Percentiles rank a stretch among this genome's conserved stretches.
Evolutionary conservation across 2,113 vertebrate genomes (phyloP).

Genomic region (Myotis davidii): DNA sequence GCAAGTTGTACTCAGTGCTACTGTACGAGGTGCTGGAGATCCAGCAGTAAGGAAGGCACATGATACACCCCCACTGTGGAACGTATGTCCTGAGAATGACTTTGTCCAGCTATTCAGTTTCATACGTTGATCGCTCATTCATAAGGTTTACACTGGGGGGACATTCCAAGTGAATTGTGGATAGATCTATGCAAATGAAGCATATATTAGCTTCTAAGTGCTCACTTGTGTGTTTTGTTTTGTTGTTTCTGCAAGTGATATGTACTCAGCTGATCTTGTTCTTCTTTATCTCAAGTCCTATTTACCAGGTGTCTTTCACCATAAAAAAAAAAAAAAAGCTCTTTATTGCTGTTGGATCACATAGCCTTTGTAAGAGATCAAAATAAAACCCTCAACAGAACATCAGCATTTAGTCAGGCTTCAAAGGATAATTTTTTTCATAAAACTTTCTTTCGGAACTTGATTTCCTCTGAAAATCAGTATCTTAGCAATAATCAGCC

Average conservation of each 20-base stretch:
- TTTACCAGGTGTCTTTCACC: conserved; percentile 25
- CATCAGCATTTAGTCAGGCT: neutral
- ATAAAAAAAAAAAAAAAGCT: neutral
- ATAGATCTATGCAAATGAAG: neutral
- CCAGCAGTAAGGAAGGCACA: neutral
- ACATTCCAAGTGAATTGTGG: neutral
- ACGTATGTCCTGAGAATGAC: neutral
- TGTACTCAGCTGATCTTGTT: neutral
- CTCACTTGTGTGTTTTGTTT: conserved; percentile 45
- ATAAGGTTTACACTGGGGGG: neutral
- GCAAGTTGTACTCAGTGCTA: too few relatives aligned
- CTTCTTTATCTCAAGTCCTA: neutral
- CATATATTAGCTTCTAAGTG: neutral
- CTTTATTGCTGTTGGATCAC: neutral
- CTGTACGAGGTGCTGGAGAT: neutral
- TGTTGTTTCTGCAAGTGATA: neutral
- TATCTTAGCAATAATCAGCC: neutral
- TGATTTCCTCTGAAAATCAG: neutral
- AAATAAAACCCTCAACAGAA: conserved; percentile 43
- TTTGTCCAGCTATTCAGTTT: neutral
- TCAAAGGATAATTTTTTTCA: neutral
- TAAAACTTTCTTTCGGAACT: neutral
- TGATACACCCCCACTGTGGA: accelerated
- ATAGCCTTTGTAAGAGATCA: neutral
- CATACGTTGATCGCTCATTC: neutral